phyloP scores from a whole-genome alignment of 2,888 invertebrate genomes.

The Hartigia nigra region DNA sequence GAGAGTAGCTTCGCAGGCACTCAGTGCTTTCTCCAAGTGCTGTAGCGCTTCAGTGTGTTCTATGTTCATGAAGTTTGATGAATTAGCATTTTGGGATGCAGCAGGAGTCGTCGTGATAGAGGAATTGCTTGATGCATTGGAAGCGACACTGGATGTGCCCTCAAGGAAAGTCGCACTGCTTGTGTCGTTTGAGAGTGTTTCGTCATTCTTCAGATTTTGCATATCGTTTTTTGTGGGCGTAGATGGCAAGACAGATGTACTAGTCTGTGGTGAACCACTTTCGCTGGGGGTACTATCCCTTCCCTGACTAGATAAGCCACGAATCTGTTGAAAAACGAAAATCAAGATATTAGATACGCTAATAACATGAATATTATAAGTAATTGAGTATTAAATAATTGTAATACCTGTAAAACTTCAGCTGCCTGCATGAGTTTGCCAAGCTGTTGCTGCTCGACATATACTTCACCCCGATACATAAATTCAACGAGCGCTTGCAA shows the following conservation, averaged over 20 bases:
- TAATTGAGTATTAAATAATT: neutral
- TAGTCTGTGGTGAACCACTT: slow-evolving; percentile 14
- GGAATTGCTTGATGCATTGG: slow-evolving; percentile 37
- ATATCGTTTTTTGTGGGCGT: slow-evolving; percentile 42
- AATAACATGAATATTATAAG: slow-evolving; percentile 3
- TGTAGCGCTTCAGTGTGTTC: slow-evolving; percentile 63
- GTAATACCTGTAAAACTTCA: slow-evolving; percentile 59
- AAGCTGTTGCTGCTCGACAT: slow-evolving; percentile 62
- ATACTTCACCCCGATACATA: slow-evolving; percentile 64
- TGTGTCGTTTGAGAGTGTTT: slow-evolving; percentile 40
- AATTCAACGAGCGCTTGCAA: slow-evolving; percentile 62
- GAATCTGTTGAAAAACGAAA: slow-evolving; percentile 46
- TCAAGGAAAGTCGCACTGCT: slow-evolving; percentile 36
- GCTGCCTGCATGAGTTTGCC: slow-evolving; percentile 62
- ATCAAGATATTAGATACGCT: neutral
- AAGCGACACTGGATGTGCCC: slow-evolving; percentile 32
- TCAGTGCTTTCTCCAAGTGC: slow-evolving; percentile 61
- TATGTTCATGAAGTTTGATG: slow-evolving; percentile 58
- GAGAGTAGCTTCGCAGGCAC: slow-evolving; percentile 61
- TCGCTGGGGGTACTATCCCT: slow-evolving; percentile 46
- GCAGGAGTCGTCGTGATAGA: slow-evolving; percentile 33
- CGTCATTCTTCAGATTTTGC: slow-evolving; percentile 45
- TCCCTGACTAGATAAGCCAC: slow-evolving; percentile 61
- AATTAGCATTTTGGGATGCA: slow-evolving; percentile 42
- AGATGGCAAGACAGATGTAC: slow-evolving; percentile 35